These are phyloP conservation scores for Drosophila oshimai DNA, from an alignment of 1,140 invertebrate species.

Conservation along the genomic window DNA sequence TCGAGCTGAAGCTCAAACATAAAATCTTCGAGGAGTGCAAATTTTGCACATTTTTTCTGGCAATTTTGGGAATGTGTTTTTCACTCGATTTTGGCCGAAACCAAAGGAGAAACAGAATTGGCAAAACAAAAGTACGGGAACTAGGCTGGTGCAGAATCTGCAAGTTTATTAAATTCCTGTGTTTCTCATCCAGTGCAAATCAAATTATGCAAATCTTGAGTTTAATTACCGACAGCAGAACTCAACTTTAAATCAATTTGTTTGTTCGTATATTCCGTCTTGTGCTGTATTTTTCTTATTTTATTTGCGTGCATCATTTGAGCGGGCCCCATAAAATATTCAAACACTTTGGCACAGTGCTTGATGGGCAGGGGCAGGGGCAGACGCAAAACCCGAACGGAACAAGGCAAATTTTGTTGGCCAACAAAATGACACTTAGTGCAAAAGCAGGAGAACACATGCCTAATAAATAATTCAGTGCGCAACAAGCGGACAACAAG, in stretches of 20 bases:
- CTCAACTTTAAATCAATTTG: slow-evolving; percentile 54
- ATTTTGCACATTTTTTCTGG: slow-evolving; percentile 66
- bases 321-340: slow-evolving; percentile 50
- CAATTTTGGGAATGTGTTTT: slow-evolving; percentile 58
- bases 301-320: slow-evolving; percentile 54
- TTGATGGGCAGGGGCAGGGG: not conserved
- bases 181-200: slow-evolving; percentile 20
- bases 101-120: slow-evolving; percentile 15
- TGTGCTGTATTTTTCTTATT: slow-evolving; percentile 8
- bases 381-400: slow-evolving; percentile 22
- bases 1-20: slow-evolving; percentile 18
- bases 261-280: not conserved
- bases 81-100: slow-evolving; percentile 12
- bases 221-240: slow-evolving; percentile 49
- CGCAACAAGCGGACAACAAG: slow-evolving; percentile 77
- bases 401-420: slow-evolving; percentile 47
- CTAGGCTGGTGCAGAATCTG: not conserved
- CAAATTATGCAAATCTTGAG: slow-evolving; percentile 62
- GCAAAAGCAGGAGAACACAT: slow-evolving; percentile 69
- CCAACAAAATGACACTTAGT: slow-evolving; percentile 76
- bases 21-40: slow-evolving; percentile 57
- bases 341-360: slow-evolving; percentile 52
- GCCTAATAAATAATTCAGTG: slow-evolving; percentile 80
- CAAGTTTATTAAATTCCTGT: slow-evolving; percentile 47
- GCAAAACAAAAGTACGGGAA: slow-evolving; percentile 19